phyloP scores from a whole-genome alignment of 2,888 invertebrate species.

The Hemaris fuciformis region DNA sequence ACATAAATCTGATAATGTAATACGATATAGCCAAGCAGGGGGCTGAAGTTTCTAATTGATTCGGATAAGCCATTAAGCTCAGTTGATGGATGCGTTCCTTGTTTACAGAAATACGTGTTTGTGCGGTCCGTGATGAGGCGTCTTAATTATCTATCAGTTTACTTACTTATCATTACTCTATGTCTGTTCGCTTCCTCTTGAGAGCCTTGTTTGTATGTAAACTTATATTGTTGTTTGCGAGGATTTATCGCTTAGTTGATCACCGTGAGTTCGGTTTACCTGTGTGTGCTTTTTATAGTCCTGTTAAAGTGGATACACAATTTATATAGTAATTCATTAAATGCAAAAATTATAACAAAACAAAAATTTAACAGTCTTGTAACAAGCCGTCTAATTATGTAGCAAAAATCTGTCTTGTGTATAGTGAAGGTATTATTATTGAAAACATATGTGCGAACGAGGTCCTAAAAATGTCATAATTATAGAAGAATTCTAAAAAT shows the following conservation, averaged over 20 bases:
- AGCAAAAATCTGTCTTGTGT: too few species aligned
- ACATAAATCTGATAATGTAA: not conserved
- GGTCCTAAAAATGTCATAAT: too few species aligned
- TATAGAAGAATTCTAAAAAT: too few species aligned
- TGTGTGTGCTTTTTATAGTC: not conserved
- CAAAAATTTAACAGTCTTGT: too few species aligned
- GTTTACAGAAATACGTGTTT: slow-evolving; percentile 45
- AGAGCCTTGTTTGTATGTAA: not conserved
- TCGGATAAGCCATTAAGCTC: slow-evolving; percentile 77
- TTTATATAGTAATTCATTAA: too few species aligned
- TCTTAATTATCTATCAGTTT: slow-evolving; percentile 4
- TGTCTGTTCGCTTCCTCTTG: not conserved
- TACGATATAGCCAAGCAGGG: slow-evolving; percentile 38
- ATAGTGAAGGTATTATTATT: too few species aligned
- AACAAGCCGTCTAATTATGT: too few species aligned
- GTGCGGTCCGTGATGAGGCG: slow-evolving; percentile 2
- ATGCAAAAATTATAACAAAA: too few species aligned
- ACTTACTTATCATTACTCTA: slow-evolving; percentile 7
- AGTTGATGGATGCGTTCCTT: slow-evolving; percentile 72
- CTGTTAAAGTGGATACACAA: too few species aligned
- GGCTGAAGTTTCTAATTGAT: slow-evolving; percentile 77
- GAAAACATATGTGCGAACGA: too few species aligned
- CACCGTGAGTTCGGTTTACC: not conserved
- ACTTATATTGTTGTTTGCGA: not conserved
- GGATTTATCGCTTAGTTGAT: not conserved